Base-by-base conservation (phyloP, 2,113 vertebrate species). In the Passer montanus region DNA sequence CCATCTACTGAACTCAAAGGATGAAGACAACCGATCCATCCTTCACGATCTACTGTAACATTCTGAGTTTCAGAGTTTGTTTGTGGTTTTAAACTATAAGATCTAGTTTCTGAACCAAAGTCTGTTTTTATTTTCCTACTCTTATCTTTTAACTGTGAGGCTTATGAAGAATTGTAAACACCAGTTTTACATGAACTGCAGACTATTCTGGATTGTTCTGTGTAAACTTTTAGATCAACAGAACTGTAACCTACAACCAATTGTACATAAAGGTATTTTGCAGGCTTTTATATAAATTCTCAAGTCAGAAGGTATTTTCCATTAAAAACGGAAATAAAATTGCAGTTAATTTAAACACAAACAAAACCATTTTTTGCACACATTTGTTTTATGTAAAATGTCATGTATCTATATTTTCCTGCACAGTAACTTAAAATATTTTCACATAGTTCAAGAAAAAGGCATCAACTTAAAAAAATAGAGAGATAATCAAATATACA, bases 11-110 rank as follows among this genome's bases (percentile, higher is more conserved):
- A 88, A 70, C 30, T 41, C 75, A 41, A 62, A 52, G 52, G n/a
- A 70, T 37, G 33, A 53, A 74, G 59, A 88, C 35, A 17, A 69
- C 30, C 9, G 16, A 90, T 26, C 22, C 56, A 55, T 75, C 35
- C 16, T 33, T 58, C 75, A 68, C 0, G 0, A 76, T 22, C 26
- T 17, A 4, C 9, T 16, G 10, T 13, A 80, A 43, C 27, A 50
- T 7, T 52, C 44, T 37, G 35, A 70, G 30, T 76, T 70, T 69
- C 78, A 75, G 30, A 20, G 30, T 37, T 77, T 39, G 6, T n/a
- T 66, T 60, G 41, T 41, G n/a, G 10, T 43, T 92, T 93, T 66
- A 73, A 76, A 73, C 18, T 53, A 7, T 10, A 43, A 58, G 21
- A 85, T 33, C 30, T 35, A 43, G 21, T 66, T 89, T 80, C 72